Percentiles rank a stretch among this genome's conserved stretches.
Conservation (phyloP, 1,140 invertebrate species). For the Achatina immaculata region DNA sequence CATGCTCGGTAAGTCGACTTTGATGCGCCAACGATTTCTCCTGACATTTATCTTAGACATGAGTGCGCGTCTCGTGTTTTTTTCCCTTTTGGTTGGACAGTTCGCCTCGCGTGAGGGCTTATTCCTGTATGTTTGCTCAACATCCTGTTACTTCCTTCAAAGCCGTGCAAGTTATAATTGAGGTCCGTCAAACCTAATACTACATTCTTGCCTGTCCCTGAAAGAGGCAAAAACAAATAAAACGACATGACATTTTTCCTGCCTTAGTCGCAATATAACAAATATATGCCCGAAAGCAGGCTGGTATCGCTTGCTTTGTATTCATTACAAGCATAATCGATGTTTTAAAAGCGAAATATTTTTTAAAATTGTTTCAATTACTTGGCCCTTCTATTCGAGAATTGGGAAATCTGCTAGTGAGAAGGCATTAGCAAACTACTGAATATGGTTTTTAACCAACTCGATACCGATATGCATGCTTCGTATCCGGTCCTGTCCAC, state of each 20-base stretch:
- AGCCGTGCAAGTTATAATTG: slow-evolving; percentile 3
- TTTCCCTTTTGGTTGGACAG: not conserved
- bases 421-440: too few species aligned
- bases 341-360: too few species aligned
- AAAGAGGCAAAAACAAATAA: not conserved
- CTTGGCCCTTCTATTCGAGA: too few species aligned
- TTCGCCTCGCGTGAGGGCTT: slow-evolving; percentile 4
- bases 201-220: not conserved
- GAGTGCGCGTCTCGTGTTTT: not conserved
- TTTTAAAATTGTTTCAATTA: too few species aligned
- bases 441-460: too few species aligned
- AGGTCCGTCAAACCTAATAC: not conserved
- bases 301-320: too few species aligned
- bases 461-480: too few species aligned
- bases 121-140: not conserved
- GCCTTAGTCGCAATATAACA: not conserved
- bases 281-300: too few species aligned
- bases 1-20: too few species aligned
- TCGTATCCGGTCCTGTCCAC: too few species aligned
- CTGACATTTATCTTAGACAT: slow-evolving; percentile 15
- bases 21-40: not conserved
- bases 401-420: too few species aligned
- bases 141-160: slow-evolving; percentile 7
- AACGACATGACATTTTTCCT: not conserved
- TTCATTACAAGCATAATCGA: too few species aligned